phyloP scores from a whole-genome alignment of 1,140 invertebrate species.

The Arion vulgaris region DNA sequence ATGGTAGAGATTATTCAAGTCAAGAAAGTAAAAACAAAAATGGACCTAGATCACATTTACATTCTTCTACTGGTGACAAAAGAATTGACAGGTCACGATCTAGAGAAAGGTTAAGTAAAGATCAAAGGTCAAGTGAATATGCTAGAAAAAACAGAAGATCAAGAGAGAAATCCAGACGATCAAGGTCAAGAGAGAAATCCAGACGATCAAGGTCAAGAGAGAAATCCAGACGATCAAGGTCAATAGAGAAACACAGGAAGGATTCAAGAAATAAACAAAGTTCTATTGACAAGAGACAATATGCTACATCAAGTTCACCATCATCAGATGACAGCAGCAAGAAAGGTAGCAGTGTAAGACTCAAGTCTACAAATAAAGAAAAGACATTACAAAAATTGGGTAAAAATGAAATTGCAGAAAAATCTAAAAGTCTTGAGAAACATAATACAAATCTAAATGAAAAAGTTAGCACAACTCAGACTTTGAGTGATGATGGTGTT shows the following conservation, averaged over 20 bases:
- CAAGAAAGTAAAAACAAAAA: slow-evolving; percentile 33
- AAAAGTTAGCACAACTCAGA: too few relatives aligned
- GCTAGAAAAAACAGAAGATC: slow-evolving; percentile 11
- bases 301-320: neutral
- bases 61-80: slow-evolving; percentile 26
- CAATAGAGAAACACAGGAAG: neutral
- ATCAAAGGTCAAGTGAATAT: slow-evolving; percentile 41
- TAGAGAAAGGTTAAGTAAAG: slow-evolving; percentile 43
- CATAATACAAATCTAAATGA: neutral
- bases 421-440: neutral
- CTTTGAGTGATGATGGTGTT: too few relatives aligned
- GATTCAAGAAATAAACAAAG: neutral
- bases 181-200: slow-evolving; percentile 42
- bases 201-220: too few relatives aligned
- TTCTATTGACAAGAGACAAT: neutral
- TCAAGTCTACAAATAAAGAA: neutral
- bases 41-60: slow-evolving; percentile 33
- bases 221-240: neutral
- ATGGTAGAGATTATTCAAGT: neutral
- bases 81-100: slow-evolving; percentile 50
- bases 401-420: neutral
- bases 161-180: slow-evolving; percentile 42
- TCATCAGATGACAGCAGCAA: neutral
- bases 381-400: neutral
- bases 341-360: neutral